phyloP scores from a whole-genome alignment of 1,140 invertebrate genomes.

The Lanistes nyassanus region DNA sequence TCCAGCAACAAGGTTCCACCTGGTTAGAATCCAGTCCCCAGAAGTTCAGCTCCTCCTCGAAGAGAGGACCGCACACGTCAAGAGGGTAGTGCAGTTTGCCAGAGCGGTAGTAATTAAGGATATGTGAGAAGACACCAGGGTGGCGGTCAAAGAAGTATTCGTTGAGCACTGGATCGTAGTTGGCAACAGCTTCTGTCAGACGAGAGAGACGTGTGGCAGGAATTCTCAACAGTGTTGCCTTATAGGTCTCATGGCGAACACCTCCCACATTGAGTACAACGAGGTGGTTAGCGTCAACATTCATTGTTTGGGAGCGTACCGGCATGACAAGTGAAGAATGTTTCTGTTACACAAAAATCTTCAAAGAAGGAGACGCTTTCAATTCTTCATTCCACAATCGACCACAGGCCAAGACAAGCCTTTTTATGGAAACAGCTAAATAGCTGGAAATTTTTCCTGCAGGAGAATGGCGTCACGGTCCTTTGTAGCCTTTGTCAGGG shows the following conservation, averaged over 20 bases:
- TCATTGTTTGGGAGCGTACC: not conserved
- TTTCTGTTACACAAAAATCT: too few relatives aligned
- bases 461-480: too few relatives aligned
- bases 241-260: conserved; percentile 96
- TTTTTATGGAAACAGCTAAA: too few relatives aligned
- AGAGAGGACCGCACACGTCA: conserved; percentile 96
- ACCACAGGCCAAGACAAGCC: too few relatives aligned
- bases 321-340: too few relatives aligned
- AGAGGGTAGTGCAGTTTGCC: conserved; percentile 98
- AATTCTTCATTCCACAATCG: too few relatives aligned
- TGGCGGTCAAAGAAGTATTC: conserved; percentile 99
- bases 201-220: conserved; percentile 89
- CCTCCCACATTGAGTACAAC: conserved; percentile 98
- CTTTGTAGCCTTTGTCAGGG: too few relatives aligned
- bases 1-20: conserved; percentile 97
- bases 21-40: conserved; percentile 70
- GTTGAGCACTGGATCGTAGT: conserved; percentile 95
- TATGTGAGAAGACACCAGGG: conserved; percentile 95
- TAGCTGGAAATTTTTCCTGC: too few relatives aligned
- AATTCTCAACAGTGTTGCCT: conserved; percentile 90
- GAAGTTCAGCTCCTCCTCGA: conserved; percentile 82
- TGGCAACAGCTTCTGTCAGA: conserved; percentile 79
- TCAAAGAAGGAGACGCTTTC: too few relatives aligned
- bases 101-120: conserved; percentile 90
- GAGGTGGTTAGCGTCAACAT: conserved; percentile 82